Evolutionary conservation across 2,888 invertebrate species (phyloP).

Genomic region (Dryadula phaetusa): DNA sequence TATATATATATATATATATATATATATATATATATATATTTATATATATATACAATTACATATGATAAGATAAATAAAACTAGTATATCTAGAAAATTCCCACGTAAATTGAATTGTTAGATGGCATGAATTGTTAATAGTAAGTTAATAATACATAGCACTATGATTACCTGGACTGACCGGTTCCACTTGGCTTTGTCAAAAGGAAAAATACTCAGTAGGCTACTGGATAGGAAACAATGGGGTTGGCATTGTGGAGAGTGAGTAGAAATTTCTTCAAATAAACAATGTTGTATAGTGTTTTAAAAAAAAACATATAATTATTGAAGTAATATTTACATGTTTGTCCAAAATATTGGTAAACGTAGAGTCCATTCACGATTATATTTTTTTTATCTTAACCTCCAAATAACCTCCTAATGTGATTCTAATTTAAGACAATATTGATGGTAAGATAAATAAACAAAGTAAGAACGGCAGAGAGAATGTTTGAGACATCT

Average conservation of each 20-base stretch:
- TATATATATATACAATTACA: background rate
- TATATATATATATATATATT: too few species aligned
- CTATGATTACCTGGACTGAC: slow-evolving; percentile 56
- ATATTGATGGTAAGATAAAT: slow-evolving; percentile 61
- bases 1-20: too few species aligned
- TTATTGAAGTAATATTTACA: too few species aligned
- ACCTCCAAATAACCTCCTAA: slow-evolving; percentile 19
- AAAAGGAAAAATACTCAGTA: slow-evolving; percentile 37
- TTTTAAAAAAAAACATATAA: background rate
- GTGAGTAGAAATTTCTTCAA: slow-evolving; percentile 55
- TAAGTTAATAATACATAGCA: slow-evolving; percentile 47
- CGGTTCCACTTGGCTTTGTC: slow-evolving; percentile 54
- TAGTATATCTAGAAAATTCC: slow-evolving; percentile 12
- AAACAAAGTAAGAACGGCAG: slow-evolving; percentile 54
- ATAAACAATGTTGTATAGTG: background rate
- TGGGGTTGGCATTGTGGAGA: slow-evolving; percentile 66
- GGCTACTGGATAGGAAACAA: slow-evolving; percentile 47
- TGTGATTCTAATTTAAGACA: slow-evolving; percentile 50
- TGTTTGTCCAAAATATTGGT: background rate
- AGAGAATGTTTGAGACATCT: slow-evolving; percentile 65
- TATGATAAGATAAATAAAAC: background rate
- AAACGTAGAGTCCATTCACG: background rate
- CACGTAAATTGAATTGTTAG: slow-evolving; percentile 21
- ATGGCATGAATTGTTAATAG: slow-evolving; percentile 49
- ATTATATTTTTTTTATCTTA: slow-evolving; percentile 39